Evolutionary conservation across 2,888 invertebrate species (phyloP), one percentile per base, ranked within the genome.

Genomic region (Meiosimyza platycephala): DNA sequence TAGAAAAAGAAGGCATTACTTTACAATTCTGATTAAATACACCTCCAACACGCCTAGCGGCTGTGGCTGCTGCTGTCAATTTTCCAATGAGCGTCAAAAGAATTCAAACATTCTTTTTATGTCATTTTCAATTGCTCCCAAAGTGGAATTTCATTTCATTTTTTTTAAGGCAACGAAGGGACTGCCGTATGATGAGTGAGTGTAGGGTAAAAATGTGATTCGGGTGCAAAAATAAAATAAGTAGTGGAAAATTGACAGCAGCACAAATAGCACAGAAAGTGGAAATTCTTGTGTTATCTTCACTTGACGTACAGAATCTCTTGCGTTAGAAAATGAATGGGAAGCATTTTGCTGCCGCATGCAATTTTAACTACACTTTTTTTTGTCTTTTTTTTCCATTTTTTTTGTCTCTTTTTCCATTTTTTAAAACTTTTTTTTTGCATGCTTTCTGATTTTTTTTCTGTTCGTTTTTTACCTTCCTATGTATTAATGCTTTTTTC

Each of bases 91-190:
- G 63, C 54, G 40, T 70, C 70, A 63, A 70, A 70, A 52, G 47
- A 62, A 62, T 70, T 70, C 62, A 63, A 63, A 54, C 70, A 70
- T 70, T 63, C 62, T 63, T 63, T 70, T 70, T 70, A 63, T 70
- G 54, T 70, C 70, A 63, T 52, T 63, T 62, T 70, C 70, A 70
- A 70, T 70, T 70, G 70, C 52, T 54, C 62, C 54, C 70, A 62
- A 63, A 70, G 70, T 70, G 70, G 70, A 70, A 70, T 70, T 70
- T 62, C 70, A 62, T 70, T 70, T 70, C 54, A 70, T 63, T 70
- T 40, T n/a, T 40, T 40, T 40, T 13, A 9, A 63, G 70, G 47
- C 52, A 40, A 7, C 54, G 47, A 18, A 16, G 47, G 55, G 67
- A 57, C 15, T 18, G 22, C 40, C 1, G 40, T 40, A 40, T 40